These are phyloP conservation scores for Eilema griseolum DNA, from an alignment of 2,888 invertebrate genomes.

Conservation along the genomic window DNA sequence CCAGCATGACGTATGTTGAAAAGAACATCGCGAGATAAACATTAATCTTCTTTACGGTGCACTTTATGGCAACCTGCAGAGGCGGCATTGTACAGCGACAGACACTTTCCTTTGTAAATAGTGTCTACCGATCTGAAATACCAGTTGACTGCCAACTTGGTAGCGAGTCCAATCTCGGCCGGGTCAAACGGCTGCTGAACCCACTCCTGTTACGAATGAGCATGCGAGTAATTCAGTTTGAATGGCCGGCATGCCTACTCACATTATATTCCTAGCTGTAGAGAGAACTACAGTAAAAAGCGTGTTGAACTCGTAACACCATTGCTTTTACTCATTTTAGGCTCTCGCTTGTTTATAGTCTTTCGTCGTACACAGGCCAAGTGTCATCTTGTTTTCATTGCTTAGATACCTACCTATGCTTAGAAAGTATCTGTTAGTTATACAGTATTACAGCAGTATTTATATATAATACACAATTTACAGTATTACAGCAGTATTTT, in stretches of 20 bases:
- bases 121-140: conserved; percentile 4
- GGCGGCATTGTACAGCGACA: neutral
- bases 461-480: neutral
- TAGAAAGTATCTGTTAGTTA: no score
- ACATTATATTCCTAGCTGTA: neutral
- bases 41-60: conserved; percentile 13
- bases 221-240: neutral
- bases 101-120: neutral
- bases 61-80: conserved; percentile 8
- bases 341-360: neutral
- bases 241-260: neutral
- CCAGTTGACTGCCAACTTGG: conserved; percentile 8
- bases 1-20: neutral
- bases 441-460: no score
- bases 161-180: conserved; percentile 19
- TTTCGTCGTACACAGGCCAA: neutral
- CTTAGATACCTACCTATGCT: no score
- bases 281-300: neutral
- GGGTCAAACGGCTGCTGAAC: conserved; percentile 18
- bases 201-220: conserved; percentile 11
- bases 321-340: neutral
- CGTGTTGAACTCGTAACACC: neutral
- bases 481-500: neutral
- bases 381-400: neutral
- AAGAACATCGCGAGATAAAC: neutral